Evolutionary conservation across 2,113 vertebrate genomes (phyloP), one percentile per base, ranked within the genome.

Genomic region (Mormyrus lacerda): DNA sequence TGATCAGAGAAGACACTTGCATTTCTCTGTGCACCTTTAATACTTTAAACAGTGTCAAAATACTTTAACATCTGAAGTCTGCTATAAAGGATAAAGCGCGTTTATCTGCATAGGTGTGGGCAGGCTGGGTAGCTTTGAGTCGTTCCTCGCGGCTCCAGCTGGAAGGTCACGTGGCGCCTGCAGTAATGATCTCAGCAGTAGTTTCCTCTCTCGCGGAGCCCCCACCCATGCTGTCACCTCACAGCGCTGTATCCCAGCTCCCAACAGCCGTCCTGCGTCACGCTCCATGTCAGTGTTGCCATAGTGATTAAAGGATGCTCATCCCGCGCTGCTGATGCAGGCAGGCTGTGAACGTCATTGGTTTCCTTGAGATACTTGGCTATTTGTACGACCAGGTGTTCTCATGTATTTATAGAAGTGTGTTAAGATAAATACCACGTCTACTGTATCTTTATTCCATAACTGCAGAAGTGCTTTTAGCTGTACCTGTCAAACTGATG

Each of bases 251-350:
- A 92, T 91, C 93, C 92, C 93, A 79, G 93, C 92, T 85, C 9
- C 31, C 89, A 31, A 69, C 89, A 89, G 79, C 89, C 83, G 87
- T 93, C 92, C 91, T 95, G 93, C 94, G 94, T 95, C 95, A 95
- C 91, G 93, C 2, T 90, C 91, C 92, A 91, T 95, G 93, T 95
- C 94, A 94, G 90, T 86, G 94, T 96, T 96, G 91, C 95, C 94
- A 95, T 94, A 93, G 95, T 91, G 94, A 95, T 95, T 90, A 91
- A 44, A 94, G 90, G 94, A 95, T 94, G 94, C 95, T 93, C 94
- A 91, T 91, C 91, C 91, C 90, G 85, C 91, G 93, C 93, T 94
- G 92, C 94, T 95, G 95, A 95, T 95, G 95, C 93, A 94, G 94
- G 90, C 93, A 27, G 93, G 91, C 90, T 92, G 91, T 92, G 92